phyloP scores from a whole-genome alignment of 1,140 invertebrate species.

The Thalassaphorura encarpata region DNA sequence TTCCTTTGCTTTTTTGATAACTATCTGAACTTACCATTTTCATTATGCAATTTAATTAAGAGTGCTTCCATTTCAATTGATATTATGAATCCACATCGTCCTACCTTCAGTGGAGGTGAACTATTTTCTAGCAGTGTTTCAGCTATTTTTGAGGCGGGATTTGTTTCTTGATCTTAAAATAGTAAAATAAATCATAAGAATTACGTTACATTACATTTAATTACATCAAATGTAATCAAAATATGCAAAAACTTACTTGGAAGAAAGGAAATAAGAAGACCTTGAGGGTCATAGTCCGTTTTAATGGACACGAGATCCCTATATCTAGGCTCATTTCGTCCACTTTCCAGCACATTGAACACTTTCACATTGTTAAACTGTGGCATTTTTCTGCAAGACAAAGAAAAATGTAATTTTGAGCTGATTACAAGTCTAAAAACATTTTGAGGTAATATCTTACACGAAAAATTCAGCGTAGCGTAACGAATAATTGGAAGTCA shows the following conservation, averaged over 20 bases:
- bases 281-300: conserved; percentile 65
- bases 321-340: too few relatives aligned
- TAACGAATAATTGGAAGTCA: too few relatives aligned
- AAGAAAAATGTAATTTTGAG: too few relatives aligned
- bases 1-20: too few relatives aligned
- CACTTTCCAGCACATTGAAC: too few relatives aligned
- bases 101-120: conserved; percentile 18
- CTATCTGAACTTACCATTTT: conserved; percentile 2
- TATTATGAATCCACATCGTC: conserved; percentile 21
- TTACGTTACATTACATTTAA: not conserved
- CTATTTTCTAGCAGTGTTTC: conserved; percentile 22
- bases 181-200: not conserved
- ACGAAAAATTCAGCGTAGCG: too few relatives aligned
- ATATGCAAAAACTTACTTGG: conserved; percentile 40
- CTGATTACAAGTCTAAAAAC: too few relatives aligned
- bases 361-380: too few relatives aligned
- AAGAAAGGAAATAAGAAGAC: conserved; percentile 56
- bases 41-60: conserved; percentile 12
- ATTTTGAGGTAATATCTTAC: too few relatives aligned
- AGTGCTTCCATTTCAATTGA: conserved; percentile 12
- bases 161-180: conserved; percentile 14
- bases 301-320: conserved; percentile 51
- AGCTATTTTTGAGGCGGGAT: conserved; percentile 3
- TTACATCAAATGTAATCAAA: conserved; percentile 22
- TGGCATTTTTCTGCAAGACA: too few relatives aligned